phyloP scores from a whole-genome alignment of 2,888 invertebrate genomes.

The Fabriciana adippe region DNA sequence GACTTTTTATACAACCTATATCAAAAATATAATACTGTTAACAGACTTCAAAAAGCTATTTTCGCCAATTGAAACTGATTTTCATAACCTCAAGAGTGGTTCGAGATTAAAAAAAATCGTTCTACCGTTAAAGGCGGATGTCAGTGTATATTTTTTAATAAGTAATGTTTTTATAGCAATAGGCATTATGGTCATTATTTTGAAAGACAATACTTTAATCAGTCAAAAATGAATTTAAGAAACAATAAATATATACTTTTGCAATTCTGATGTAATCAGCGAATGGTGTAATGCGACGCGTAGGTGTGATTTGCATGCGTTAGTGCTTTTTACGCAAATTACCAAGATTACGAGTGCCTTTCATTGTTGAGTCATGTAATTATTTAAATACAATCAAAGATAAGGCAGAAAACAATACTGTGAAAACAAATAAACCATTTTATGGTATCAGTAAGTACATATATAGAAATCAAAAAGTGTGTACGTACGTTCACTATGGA shows the following conservation, averaged over 20 bases:
- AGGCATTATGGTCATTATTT: background rate
- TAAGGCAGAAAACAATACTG: background rate
- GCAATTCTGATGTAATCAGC: background rate
- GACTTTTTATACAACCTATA: too few species aligned
- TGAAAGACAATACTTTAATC: background rate
- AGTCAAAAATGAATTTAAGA: background rate
- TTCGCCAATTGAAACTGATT: too few species aligned
- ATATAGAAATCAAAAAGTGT: too few species aligned
- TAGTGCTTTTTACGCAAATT: slow-evolving; percentile 11
- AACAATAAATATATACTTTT: background rate
- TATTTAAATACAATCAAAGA: slow-evolving; percentile 6
- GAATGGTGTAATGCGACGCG: background rate
- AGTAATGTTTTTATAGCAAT: too few species aligned
- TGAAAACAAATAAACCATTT: background rate
- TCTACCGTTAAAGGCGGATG: too few species aligned
- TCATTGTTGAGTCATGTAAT: slow-evolving; percentile 2
- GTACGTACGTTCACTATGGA: too few species aligned
- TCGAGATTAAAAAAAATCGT: too few species aligned
- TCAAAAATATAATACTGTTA: too few species aligned
- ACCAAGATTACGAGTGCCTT: slow-evolving; percentile 4
- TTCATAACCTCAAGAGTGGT: too few species aligned
- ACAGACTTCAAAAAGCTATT: too few species aligned
- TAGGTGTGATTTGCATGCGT: slow-evolving; percentile 7
- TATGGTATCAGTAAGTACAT: background rate
- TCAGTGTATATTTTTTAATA: too few species aligned